A percentile compares a stretch with the other conserved stretches of the same genome.
Evolutionary conservation across 2,113 vertebrate genomes (phyloP).

Genomic region (Entomyzon cyanotis): DNA sequence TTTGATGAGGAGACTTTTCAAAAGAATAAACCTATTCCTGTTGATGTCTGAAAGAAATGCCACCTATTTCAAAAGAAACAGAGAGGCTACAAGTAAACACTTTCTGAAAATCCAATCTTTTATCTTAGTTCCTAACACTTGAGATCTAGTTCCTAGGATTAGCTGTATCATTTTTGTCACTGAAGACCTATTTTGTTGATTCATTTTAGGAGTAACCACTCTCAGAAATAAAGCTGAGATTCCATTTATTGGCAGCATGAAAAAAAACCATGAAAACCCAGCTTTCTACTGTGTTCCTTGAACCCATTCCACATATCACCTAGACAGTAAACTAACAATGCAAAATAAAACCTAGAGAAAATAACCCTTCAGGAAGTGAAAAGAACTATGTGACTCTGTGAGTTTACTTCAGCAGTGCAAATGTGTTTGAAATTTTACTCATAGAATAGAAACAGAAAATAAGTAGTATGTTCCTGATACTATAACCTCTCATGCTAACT

Average conservation of each 20-base stretch:
- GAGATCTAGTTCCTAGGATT: background rate
- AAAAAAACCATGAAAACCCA: background rate
- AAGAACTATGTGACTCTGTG: background rate
- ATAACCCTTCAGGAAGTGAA: background rate
- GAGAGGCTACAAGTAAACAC: background rate
- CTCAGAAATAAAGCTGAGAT: background rate
- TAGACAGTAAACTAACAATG: background rate
- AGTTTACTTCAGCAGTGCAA: background rate
- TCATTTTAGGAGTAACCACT: background rate
- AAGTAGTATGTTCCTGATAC: background rate
- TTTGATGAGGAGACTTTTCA: background rate
- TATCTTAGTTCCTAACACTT: background rate
- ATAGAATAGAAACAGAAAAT: background rate
- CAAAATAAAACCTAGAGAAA: background rate
- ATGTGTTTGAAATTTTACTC: background rate
- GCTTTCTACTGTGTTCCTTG: background rate
- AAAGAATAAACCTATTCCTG: background rate
- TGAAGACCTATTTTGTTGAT: background rate
- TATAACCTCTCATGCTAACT: background rate
- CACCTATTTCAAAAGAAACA: background rate
- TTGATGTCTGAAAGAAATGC: background rate
- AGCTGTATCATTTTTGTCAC: background rate
- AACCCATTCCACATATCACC: background rate
- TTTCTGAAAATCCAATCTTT: background rate
- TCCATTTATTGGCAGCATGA: background rate